Evolutionary conservation across 2,888 invertebrate genomes (phyloP).

Genomic region (Heliconius charithonia): DNA sequence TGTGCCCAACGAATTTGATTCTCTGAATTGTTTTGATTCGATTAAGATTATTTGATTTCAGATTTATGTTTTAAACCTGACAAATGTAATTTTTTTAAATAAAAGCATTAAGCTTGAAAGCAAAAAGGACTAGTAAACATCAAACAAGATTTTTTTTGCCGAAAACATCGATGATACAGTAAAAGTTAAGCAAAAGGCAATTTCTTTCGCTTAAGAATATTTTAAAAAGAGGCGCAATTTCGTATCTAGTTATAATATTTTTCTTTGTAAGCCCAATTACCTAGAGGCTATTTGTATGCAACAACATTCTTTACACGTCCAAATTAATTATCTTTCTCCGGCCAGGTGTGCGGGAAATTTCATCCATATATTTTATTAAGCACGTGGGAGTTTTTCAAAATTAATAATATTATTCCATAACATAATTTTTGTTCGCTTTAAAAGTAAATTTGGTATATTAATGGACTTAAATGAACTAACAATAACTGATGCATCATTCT

Average conservation of each 20-base stretch:
- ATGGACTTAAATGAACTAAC: background rate
- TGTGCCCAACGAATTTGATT: conserved; percentile 27
- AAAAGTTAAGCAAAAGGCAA: background rate
- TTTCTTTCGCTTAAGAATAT: background rate
- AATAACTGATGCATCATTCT: background rate
- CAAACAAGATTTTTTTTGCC: background rate
- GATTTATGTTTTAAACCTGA: background rate
- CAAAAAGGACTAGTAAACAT: background rate
- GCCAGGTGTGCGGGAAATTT: conserved; percentile 48
- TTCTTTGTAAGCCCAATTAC: conserved; percentile 18
- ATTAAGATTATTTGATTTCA: conserved; percentile 21
- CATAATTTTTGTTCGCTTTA: background rate
- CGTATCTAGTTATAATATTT: conserved; percentile 6
- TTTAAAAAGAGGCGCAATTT: background rate
- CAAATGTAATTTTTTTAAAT: background rate
- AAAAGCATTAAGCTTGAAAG: background rate
- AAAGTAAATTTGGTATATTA: background rate
- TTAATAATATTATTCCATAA: background rate
- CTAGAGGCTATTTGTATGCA: conserved; percentile 42
- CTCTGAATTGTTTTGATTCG: conserved; percentile 24
- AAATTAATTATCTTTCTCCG: conserved; percentile 47
- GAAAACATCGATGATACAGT: background rate
- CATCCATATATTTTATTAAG: conserved; percentile 40
- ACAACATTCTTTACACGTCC: conserved; percentile 46
- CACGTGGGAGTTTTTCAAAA: conserved; percentile 29